Percentiles rank a stretch among this genome's conserved stretches.
Evolutionary conservation across 2,888 invertebrate species (phyloP).

Genomic region (Dione juno): DNA sequence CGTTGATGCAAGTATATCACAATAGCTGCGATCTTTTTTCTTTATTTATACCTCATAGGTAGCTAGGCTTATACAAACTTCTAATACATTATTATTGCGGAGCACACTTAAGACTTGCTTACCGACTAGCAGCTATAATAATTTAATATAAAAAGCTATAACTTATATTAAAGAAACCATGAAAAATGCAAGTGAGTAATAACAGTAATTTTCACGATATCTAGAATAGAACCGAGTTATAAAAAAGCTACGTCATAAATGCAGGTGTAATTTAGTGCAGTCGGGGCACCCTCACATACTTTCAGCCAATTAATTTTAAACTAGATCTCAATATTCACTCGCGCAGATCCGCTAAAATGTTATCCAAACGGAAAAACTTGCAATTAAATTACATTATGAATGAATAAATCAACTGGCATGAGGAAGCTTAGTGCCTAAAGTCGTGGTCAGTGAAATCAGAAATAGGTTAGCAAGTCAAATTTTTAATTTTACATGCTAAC

Average conservation of each 20-base stretch:
- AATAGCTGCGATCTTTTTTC: background rate
- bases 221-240: conserved; percentile 44
- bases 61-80: background rate
- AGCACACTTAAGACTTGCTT: background rate
- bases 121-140: background rate
- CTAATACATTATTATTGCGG: background rate
- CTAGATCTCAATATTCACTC: conserved; percentile 49
- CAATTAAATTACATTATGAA: conserved; percentile 30
- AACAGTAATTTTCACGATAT: conserved; percentile 40
- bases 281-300: conserved; percentile 48
- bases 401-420: conserved; percentile 11
- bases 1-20: no score
- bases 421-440: background rate
- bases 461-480: conserved; percentile 2
- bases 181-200: conserved; percentile 13
- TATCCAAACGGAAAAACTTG: conserved; percentile 29
- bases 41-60: background rate
- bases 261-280: conserved; percentile 46
- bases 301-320: conserved; percentile 56
- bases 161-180: conserved; percentile 12
- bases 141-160: background rate
- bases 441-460: background rate
- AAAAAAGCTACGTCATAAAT: conserved; percentile 45
- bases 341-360: conserved; percentile 39
- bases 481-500: background rate